Percentiles rank a stretch among this genome's conserved stretches.
Conservation (phyloP, 2,113 vertebrate species). For the Naja naja region DNA sequence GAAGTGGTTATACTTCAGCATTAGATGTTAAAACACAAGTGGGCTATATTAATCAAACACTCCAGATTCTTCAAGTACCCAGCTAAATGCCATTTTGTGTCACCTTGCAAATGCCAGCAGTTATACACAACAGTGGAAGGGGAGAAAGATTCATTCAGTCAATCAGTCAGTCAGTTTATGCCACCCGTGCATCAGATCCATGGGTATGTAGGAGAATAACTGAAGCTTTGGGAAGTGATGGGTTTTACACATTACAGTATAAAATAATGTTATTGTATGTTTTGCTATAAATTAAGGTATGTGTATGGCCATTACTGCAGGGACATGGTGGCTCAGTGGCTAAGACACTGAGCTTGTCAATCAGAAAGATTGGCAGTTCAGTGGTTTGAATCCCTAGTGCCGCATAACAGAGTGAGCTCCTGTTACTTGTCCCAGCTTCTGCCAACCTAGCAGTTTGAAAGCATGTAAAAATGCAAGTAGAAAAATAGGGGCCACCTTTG, state of each 20-base stretch:
- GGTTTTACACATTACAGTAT: background rate
- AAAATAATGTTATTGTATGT: background rate
- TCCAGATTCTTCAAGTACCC: conserved; percentile 30
- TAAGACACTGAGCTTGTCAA: too few relatives aligned
- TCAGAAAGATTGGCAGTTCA: too few relatives aligned
- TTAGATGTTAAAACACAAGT: conserved; percentile 43
- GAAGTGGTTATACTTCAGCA: conserved; percentile 56
- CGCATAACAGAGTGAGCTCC: too few relatives aligned
- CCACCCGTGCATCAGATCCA: background rate
- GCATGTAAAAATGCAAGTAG: too few relatives aligned
- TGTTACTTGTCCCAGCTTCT: too few relatives aligned
- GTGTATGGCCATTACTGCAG: background rate
- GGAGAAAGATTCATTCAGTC: conserved; percentile 3
- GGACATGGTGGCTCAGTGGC: too few relatives aligned
- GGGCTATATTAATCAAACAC: conserved; percentile 56
- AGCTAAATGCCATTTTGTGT: conserved; percentile 37
- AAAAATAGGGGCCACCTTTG: too few relatives aligned
- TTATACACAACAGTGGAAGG: conserved; percentile 14
- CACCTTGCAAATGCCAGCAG: conserved; percentile 29
- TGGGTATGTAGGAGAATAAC: background rate
- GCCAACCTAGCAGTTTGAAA: too few relatives aligned
- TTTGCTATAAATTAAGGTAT: background rate
- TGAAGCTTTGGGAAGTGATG: background rate
- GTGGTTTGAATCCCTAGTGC: too few relatives aligned
- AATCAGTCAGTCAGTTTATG: background rate